These are phyloP conservation scores for Electrophaes corylata DNA, from an alignment of 2,888 invertebrate genomes.

Conservation along the genomic window DNA sequence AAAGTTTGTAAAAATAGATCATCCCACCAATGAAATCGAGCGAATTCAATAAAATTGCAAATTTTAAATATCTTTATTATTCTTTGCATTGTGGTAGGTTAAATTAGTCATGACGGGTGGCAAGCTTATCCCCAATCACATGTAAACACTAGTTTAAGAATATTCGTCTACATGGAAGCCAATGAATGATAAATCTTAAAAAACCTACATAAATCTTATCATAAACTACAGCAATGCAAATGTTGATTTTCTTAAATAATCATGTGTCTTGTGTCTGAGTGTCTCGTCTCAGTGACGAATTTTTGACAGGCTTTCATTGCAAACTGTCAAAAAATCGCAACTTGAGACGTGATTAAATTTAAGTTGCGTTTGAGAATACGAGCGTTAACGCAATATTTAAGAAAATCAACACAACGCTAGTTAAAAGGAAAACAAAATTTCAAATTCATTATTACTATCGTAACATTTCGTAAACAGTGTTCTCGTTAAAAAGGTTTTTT, in stretches of 20 bases:
- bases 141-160: slow-evolving; percentile 2
- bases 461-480: slow-evolving; percentile 1
- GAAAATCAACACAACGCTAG: not conserved
- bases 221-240: slow-evolving; percentile 4
- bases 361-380: too few relatives aligned
- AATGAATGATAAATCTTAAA: slow-evolving; percentile 23
- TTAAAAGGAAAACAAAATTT: not conserved
- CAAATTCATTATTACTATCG: not conserved
- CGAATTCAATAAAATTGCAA: too few relatives aligned
- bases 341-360: too few relatives aligned
- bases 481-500: not conserved
- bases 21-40: too few relatives aligned
- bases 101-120: not conserved
- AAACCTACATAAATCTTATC: slow-evolving; percentile 28
- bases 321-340: too few relatives aligned
- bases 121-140: not conserved
- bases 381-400: not conserved
- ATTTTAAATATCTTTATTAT: too few relatives aligned
- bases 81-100: too few relatives aligned
- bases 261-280: too few relatives aligned
- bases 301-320: too few relatives aligned
- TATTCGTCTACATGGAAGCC: slow-evolving; percentile 7
- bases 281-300: too few relatives aligned
- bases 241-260: slow-evolving; percentile 10
- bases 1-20: too few relatives aligned